These are phyloP conservation scores for Percopsis transmontana DNA, from an alignment of 2,113 vertebrate species.

Conservation along the genomic window DNA sequence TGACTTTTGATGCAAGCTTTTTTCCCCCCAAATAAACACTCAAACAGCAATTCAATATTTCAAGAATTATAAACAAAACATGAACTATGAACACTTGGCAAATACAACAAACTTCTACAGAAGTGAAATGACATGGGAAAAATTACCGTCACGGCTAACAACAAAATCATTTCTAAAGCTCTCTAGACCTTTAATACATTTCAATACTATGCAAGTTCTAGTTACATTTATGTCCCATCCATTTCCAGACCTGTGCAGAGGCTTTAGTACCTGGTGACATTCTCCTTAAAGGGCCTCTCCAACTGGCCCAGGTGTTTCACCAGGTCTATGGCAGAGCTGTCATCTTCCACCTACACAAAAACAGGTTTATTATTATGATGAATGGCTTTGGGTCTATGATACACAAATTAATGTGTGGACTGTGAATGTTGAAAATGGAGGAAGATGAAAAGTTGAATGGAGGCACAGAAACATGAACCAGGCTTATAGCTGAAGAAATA, in stretches of 20 bases:
- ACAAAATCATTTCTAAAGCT: neutral
- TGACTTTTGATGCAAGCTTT: no score
- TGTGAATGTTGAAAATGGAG: no score
- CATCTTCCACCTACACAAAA: conserved; percentile 86
- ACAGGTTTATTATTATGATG: neutral
- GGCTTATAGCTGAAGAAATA: neutral
- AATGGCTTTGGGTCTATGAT: neutral
- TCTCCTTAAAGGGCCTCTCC: conserved; percentile 92
- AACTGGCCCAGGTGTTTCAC: conserved; percentile 85
- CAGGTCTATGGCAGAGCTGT: conserved; percentile 81
- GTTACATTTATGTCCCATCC: neutral
- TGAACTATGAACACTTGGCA: no score
- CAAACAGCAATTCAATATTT: no score
- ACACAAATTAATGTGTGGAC: neutral
- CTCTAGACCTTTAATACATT: neutral
- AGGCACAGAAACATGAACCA: neutral
- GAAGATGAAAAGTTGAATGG: neutral
- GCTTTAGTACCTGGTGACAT: conserved; percentile 83
- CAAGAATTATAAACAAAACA: no score
- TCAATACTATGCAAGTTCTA: neutral
- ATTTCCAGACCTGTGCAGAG: neutral
- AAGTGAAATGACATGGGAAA: no score
- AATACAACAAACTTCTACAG: no score
- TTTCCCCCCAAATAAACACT: no score
- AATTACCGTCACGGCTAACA: no score